Evolutionary conservation across 2,888 invertebrate genomes (phyloP), one percentile per base, ranked within the genome.

Genomic region (Calliopum simillimum): DNA sequence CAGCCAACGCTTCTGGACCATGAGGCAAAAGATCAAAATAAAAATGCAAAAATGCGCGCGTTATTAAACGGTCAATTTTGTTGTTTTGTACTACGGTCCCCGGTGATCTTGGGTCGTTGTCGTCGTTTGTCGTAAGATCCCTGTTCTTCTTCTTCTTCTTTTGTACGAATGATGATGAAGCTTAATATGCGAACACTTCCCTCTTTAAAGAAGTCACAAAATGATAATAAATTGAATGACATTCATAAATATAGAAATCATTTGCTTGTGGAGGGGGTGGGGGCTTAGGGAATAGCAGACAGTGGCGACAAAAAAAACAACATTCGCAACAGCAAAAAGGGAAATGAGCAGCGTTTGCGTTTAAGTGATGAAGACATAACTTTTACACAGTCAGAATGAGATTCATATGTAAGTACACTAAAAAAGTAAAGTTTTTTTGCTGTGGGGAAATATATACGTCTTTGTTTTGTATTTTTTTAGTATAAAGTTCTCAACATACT

Each of bases 181-280:
- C 33, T 33, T 33, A 33, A 33, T 33, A 81, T 79, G 79, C 78
- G 79, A 78, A 80, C 81, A 82, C 82, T 82, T 82, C 82, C 82
- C 81, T 82, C 82, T 82, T 82, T 78, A 79, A 78, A 77, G 76
- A 79, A 78, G 16, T 33, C 33, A 33, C 33, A 66, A 71, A 74
- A 75, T 74, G 68, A 83, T 82, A 81, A 83, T 83, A 83, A 83
- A 83, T 82, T 82, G 82, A 82, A 83, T 81, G 82, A 82, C 83
- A 83, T 82, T 82, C 83, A 83, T 83, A 83, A 83, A 83, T 82
- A 82, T 83, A 82, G 79, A 82, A 82, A 80, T 33, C 8, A 2
- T 33, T 82, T 82, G 77, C 75, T 74, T 73, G 33, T 8, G 8
- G 8, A 2, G 33, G 69, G 58, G 53, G 66, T 55, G 55, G 67